Evolutionary conservation across 2,888 invertebrate genomes (phyloP).

Genomic region (Hypercompe scribonia): DNA sequence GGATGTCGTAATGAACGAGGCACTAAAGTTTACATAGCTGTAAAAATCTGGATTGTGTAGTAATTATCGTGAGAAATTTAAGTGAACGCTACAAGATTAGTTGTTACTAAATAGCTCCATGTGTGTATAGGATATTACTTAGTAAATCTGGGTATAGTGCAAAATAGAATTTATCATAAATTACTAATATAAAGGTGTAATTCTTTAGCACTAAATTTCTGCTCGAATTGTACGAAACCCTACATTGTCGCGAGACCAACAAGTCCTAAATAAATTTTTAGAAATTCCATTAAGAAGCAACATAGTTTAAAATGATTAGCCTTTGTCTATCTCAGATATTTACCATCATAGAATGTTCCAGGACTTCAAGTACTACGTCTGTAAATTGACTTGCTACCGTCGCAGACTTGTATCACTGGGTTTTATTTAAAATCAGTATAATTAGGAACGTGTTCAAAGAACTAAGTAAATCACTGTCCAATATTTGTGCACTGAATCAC

Average conservation of each 20-base stretch:
- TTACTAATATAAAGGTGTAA: neutral
- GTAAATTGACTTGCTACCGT: neutral
- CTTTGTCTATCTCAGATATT: neutral
- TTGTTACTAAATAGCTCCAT: neutral
- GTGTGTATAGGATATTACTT: neutral
- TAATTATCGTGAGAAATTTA: neutral
- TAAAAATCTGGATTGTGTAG: neutral
- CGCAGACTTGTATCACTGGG: neutral
- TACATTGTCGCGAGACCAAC: neutral
- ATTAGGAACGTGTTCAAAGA: conserved; percentile 37
- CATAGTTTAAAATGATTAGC: neutral
- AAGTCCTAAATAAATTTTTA: neutral
- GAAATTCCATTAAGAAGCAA: neutral
- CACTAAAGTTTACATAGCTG: neutral
- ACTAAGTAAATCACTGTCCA: conserved; percentile 39
- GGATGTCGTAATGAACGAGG: too few relatives aligned
- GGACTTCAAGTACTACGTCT: neutral
- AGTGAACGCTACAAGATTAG: neutral
- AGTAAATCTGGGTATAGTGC: neutral
- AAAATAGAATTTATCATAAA: neutral
- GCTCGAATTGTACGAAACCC: neutral
- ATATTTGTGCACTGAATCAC: conserved; percentile 39
- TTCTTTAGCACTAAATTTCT: neutral
- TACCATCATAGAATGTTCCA: neutral
- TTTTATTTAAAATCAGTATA: neutral